Conservation (phyloP, 1,140 invertebrate genomes). For the Drosophila insularis region DNA sequence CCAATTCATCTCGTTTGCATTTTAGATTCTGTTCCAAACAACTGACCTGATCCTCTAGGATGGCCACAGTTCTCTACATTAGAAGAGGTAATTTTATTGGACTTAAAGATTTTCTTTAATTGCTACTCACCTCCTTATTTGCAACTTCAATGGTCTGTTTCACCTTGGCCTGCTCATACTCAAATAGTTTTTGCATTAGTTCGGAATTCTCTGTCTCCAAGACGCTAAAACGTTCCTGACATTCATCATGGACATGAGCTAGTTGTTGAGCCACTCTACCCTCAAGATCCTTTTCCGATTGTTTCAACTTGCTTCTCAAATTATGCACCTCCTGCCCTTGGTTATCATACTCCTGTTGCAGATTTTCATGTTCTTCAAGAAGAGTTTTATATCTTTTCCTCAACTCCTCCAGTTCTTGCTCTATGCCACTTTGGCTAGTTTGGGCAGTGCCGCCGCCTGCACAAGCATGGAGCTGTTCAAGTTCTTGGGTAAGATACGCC, state of each 20-base stretch:
- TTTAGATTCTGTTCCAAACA: slow-evolving; percentile 74
- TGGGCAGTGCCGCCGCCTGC: not conserved
- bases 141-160: slow-evolving; percentile 61
- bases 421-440: not conserved
- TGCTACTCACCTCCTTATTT: slow-evolving; percentile 60
- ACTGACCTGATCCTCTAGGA: slow-evolving; percentile 66
- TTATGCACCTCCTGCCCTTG: slow-evolving; percentile 40
- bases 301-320: slow-evolving; percentile 44
- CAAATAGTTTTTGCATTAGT: slow-evolving; percentile 68
- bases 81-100: not conserved
- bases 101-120: not conserved
- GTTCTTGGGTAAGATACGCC: slow-evolving; percentile 68
- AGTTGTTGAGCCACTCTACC: slow-evolving; percentile 2
- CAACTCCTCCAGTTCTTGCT: slow-evolving; percentile 63
- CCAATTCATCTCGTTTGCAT: slow-evolving; percentile 68
- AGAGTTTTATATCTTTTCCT: slow-evolving; percentile 52
- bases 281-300: slow-evolving; percentile 7
- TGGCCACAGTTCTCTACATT: slow-evolving; percentile 66
- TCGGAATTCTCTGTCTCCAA: slow-evolving; percentile 69
- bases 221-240: slow-evolving; percentile 23
- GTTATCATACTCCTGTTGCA: slow-evolving; percentile 64
- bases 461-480: slow-evolving; percentile 57
- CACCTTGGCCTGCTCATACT: slow-evolving; percentile 57
- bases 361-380: slow-evolving; percentile 44
- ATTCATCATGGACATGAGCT: slow-evolving; percentile 44